Percentiles rank a stretch among this genome's conserved stretches.
These are phyloP conservation scores for Hephaestus fuliginosus DNA, from an alignment of 2,797 vertebrate species.

Conservation along the genomic window DNA sequence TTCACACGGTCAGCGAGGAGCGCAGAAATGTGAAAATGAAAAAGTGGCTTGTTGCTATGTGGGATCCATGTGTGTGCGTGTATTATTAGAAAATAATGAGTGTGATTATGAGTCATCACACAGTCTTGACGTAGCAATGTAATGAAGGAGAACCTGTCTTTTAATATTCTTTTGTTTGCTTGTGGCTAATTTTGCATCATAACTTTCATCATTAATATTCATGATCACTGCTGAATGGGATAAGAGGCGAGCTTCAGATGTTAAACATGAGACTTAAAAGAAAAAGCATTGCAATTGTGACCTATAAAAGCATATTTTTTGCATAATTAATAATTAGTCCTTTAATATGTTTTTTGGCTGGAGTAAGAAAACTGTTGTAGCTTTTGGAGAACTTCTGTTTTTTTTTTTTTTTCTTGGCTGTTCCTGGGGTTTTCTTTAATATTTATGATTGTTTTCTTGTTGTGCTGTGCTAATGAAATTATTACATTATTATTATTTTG, in stretches of 20 bases:
- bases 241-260: not conserved
- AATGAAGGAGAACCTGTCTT: not conserved
- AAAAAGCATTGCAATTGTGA: not conserved
- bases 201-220: not conserved
- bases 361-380: not conserved
- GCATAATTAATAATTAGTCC: not conserved
- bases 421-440: no score
- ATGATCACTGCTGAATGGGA: not conserved
- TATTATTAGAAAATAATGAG: constrained; percentile 13
- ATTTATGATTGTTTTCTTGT: no score
- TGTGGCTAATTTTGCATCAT: not conserved
- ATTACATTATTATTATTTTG: no score
- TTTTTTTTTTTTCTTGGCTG: no score
- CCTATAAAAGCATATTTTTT: not conserved
- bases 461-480: no score
- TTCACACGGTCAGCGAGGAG: not conserved
- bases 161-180: constrained; percentile 6
- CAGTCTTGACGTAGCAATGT: not conserved
- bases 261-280: not conserved
- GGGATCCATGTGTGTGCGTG: not conserved
- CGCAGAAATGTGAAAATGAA: not conserved
- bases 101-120: constrained; percentile 3
- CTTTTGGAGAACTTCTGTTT: no score
- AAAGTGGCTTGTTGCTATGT: not conserved
- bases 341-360: not conserved